Evolutionary conservation across 2,113 vertebrate species (phyloP).

Genomic region (Rhinolophus ferrumequinum): DNA sequence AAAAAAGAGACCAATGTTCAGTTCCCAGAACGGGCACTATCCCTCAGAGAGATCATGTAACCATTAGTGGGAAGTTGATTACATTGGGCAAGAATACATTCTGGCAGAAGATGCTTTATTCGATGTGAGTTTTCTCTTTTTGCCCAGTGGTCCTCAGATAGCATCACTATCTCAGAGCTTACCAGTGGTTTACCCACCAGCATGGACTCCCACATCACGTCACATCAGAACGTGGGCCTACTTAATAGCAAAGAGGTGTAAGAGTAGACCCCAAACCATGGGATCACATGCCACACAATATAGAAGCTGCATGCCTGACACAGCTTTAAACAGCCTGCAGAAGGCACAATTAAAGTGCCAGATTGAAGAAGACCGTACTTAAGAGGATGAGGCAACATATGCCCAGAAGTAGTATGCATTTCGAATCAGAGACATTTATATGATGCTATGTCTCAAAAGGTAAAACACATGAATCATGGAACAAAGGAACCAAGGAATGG

Average conservation of each 20-base stretch:
- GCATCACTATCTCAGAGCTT: background rate
- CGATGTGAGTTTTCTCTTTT: background rate
- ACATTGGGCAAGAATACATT: background rate
- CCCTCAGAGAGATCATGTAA: background rate
- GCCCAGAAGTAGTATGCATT: background rate
- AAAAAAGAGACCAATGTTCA: background rate
- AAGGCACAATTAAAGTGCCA: background rate
- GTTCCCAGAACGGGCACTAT: background rate
- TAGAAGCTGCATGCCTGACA: background rate
- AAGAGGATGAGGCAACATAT: background rate
- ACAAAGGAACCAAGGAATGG: background rate
- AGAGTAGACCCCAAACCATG: background rate
- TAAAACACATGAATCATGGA: background rate
- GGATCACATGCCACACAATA: background rate
- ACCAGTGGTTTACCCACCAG: background rate
- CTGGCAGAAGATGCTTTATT: background rate
- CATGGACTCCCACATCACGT: background rate
- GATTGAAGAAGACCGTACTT: background rate
- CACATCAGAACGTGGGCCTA: rapidly evolving
- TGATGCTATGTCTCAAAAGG: background rate
- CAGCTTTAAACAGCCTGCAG: background rate
- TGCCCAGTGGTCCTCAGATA: background rate
- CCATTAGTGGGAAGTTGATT: background rate
- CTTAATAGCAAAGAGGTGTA: background rate
- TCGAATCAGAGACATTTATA: background rate